Evolutionary conservation across 2,113 vertebrate species (phyloP).

Genomic region (Psammodynastes pulverulentus): DNA sequence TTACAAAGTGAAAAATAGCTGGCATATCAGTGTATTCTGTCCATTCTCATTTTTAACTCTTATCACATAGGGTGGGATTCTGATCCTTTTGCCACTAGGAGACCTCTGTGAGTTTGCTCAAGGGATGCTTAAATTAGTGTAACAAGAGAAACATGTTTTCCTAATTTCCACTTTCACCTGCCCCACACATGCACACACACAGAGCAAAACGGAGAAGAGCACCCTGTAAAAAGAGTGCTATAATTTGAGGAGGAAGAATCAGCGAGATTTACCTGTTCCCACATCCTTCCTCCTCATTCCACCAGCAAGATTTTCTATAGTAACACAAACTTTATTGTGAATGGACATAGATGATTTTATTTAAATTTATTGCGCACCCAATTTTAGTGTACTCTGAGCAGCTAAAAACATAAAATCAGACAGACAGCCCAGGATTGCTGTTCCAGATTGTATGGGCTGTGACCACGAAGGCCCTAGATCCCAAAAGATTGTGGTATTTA

Average conservation of each 20-base stretch:
- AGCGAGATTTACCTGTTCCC: not conserved
- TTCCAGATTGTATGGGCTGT: not conserved
- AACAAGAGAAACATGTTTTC: not conserved
- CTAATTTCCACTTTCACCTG: not conserved
- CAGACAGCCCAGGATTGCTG: not conserved
- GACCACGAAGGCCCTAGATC: not conserved
- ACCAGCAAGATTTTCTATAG: not conserved
- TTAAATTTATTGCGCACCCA: not conserved
- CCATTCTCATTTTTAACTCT: not conserved
- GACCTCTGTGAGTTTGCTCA: not conserved
- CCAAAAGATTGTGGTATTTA: not conserved
- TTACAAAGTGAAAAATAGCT: not conserved
- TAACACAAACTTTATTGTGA: not conserved
- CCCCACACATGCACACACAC: not conserved
- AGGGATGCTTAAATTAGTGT: not conserved
- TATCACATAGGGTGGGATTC: not conserved
- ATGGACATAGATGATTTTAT: not conserved
- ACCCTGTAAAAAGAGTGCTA: not conserved
- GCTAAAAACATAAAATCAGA: not conserved
- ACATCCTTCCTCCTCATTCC: not conserved
- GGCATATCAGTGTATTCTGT: not conserved
- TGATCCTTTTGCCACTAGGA: not conserved
- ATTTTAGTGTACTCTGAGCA: not conserved
- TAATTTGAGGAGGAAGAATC: not conserved
- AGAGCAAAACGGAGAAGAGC: not conserved